Evolutionary conservation across 2,113 vertebrate genomes (phyloP), one percentile per base, ranked within the genome.

Genomic region (Candoia aspera): DNA sequence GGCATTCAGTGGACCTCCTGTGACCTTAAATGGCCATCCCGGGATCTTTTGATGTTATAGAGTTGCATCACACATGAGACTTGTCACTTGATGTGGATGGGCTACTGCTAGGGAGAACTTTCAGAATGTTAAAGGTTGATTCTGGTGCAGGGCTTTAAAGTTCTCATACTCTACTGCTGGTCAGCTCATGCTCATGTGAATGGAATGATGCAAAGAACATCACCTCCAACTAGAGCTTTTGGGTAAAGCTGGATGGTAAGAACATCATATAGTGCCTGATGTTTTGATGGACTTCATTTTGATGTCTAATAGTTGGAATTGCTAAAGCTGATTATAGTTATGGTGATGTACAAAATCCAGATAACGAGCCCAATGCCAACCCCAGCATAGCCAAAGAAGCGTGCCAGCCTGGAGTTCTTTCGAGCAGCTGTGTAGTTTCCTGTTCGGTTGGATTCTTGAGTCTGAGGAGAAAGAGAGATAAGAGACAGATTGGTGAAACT

Each of bases 281-380:
- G 64, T 79, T 79, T 13, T 37, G 37, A 79, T 19, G 17, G 68
- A 79, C 12, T 37, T 62, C 10, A 6, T 2, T 29, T 26, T 46
- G 23, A 37, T 11, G 64, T 21, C 21, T 68, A 9, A n/a, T 15
- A 17, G 12, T 29, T 19, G 26, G 13, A 8, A n/a, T 6, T 3
- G 6, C 46, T 33, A 1, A 8, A 19, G 33, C 0, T 4, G 54
- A 10, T 1, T 57, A 11, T 1, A 26, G 10, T 13, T 42, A 84
- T 3, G 49, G 49, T 37, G 21, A 95, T 92, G 37, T 89, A 95
- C 15, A 84, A 1, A 24, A 91, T 49, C 24, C 88, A 2, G 0
- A 95, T 0, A 5, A 89, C 23, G 6, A 95, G 15, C 15, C 96
- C 96, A 24, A 94, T 21, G 1, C 94, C 93, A 21, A 96, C 49